Evolutionary conservation across 1,140 invertebrate species (phyloP), one percentile per base, ranked within the genome.

Genomic region (Neomicropteryx cornuta): DNA sequence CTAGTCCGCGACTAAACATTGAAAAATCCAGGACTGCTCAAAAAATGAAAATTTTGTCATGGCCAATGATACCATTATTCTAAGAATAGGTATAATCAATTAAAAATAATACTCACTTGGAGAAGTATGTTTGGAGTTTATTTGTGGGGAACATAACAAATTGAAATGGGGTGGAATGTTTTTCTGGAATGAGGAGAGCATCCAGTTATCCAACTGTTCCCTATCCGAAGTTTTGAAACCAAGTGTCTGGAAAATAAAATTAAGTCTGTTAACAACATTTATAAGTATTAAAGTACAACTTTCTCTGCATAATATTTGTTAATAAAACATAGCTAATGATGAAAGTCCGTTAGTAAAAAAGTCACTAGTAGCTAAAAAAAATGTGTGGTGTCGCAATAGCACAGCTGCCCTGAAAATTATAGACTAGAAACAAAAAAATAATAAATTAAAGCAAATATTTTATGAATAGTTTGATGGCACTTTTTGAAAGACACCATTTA

Each of bases 131-230:
- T 67, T 68, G 2, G 60, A 57, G 27, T 70, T 69, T 42, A 70
- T 66, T 41, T 64, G 68, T 41, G 61, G 66, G 4, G 64, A 70
- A 23, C 77, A 72, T 5, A 87, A 59, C 4, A 86, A 68, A 63
- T 81, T 82, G 52, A 87, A 87, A 53, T 86, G 76, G 13, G 81
- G 79, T 21, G 83, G 83, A 48, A 86, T 68, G 53, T 87, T 89
- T 53, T 77, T 80, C 51, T 87, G 81, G 55, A 89, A 87, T 28
- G 78, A 74, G 42, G 79, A 75, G 36, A 86, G 64, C 65, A 91
- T 72, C 72, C 83, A 86, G 47, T 76, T 78, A 54, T 91, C 87
- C 38, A 89, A 56, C 46, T 84, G 79, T 42, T 87, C 82, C 16
- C 75, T 73, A 45, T 85, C 81, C 3, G 77, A 73, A 1, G 79